phyloP scores from a whole-genome alignment of 2,888 invertebrate species.

The Leistus spinibarbis region DNA sequence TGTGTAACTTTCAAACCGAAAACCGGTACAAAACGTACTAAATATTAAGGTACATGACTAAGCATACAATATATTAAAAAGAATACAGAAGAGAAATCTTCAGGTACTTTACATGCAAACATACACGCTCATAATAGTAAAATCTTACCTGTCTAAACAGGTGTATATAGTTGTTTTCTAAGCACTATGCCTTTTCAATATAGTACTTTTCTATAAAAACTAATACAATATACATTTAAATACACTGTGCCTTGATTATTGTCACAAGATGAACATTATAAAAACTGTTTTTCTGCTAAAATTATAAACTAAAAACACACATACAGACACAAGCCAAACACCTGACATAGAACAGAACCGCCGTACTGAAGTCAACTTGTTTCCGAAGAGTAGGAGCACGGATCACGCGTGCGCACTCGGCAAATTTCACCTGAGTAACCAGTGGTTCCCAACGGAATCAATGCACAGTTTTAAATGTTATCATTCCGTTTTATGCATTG shows the following conservation, averaged over 20 bases:
- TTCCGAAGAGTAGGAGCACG: constrained; percentile 34
- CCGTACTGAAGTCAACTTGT: constrained; percentile 44
- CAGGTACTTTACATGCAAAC: neutral
- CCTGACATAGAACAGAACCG: constrained; percentile 44
- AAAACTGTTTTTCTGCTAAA: neutral
- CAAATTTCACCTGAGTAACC: constrained; percentile 42
- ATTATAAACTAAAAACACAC: constrained; percentile 9
- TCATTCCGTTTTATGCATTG: too few species aligned
- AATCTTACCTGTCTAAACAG: constrained; percentile 27
- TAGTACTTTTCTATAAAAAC: neutral
- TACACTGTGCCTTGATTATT: constrained; percentile 4
- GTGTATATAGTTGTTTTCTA: constrained; percentile 2
- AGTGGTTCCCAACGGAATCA: constrained; percentile 14
- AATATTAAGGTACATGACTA: neutral
- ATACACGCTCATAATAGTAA: neutral
- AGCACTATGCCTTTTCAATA: neutral
- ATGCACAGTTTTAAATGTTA: constrained; percentile 4
- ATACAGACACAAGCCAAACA: constrained; percentile 27
- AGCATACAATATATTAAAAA: neutral
- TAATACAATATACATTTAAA: neutral
- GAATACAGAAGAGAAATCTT: neutral
- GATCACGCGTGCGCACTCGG: constrained; percentile 41
- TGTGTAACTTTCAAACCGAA: neutral
- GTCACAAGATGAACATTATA: constrained; percentile 19
- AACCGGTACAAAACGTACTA: neutral